These are phyloP conservation scores for Drosophila niveifrons DNA, from an alignment of 2,888 invertebrate genomes.

Conservation along the genomic window DNA sequence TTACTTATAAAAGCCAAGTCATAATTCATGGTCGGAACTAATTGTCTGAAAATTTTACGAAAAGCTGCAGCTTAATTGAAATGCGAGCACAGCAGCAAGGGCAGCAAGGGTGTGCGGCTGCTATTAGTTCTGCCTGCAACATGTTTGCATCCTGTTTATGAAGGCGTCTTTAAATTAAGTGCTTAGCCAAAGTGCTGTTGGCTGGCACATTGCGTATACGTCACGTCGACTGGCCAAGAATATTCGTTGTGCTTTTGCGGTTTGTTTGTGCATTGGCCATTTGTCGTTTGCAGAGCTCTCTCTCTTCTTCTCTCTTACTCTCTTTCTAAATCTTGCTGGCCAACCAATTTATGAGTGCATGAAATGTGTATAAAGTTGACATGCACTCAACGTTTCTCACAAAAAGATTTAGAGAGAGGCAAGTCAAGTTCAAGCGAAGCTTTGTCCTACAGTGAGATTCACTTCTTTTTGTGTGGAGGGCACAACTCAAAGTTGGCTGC, in stretches of 20 bases:
- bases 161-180: constrained; percentile 67
- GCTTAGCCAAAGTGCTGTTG: constrained; percentile 30
- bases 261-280: background rate
- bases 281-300: background rate
- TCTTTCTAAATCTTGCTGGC: background rate
- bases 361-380: constrained; percentile 27
- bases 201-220: constrained; percentile 68
- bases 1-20: constrained; percentile 60
- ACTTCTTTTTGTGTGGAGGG: constrained; percentile 5
- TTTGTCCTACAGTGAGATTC: constrained; percentile 27
- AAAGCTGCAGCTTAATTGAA: constrained; percentile 50
- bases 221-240: constrained; percentile 60
- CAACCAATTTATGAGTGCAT: constrained; percentile 47
- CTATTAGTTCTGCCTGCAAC: constrained; percentile 13
- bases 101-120: constrained; percentile 1
- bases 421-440: constrained; percentile 25
- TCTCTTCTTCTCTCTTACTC: too few species aligned
- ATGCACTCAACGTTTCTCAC: constrained; percentile 8
- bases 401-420: constrained; percentile 32
- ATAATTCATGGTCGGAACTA: constrained; percentile 63
- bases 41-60: constrained; percentile 44
- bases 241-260: constrained; percentile 21
- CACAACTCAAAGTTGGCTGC: background rate
- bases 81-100: constrained; percentile 23
- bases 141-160: constrained; percentile 46